These are phyloP conservation scores for Ylistrum balloti DNA, from an alignment of 1,140 invertebrate genomes.

Conservation along the genomic window DNA sequence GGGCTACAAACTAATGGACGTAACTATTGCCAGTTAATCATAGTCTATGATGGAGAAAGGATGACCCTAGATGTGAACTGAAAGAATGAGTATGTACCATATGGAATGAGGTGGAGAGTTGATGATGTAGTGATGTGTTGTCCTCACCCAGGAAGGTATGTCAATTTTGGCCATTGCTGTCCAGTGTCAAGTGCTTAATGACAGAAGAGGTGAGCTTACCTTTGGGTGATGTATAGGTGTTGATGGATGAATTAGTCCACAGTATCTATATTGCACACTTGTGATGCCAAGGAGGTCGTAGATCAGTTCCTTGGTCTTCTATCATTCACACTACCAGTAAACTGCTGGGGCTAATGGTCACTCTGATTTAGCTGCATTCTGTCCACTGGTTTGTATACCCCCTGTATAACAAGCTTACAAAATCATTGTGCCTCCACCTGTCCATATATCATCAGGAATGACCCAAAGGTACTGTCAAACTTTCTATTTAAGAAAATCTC, in stretches of 20 bases:
- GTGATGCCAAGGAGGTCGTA: not conserved
- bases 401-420: not conserved
- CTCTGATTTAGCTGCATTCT: not conserved
- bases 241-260: not conserved
- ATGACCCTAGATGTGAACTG: not conserved
- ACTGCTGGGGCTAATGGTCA: not conserved
- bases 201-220: not conserved
- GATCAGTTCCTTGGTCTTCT: slow-evolving; percentile 13
- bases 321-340: not conserved
- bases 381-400: slow-evolving; percentile 31
- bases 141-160: not conserved
- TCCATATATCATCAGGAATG: not conserved
- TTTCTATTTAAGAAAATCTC: not conserved
- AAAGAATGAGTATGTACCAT: not conserved
- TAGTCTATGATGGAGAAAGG: no score
- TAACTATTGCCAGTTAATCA: no score
- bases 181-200: not conserved
- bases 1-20: no score
- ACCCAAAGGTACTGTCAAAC: not conserved
- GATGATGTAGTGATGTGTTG: not conserved
- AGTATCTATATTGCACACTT: slow-evolving; percentile 11
- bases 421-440: not conserved
- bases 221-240: slow-evolving; percentile 15
- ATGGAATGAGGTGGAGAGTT: not conserved
- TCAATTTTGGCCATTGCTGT: not conserved